A percentile compares a stretch with the other conserved stretches of the same genome.
These are phyloP conservation scores for Euplexia lucipara DNA, from an alignment of 2,888 invertebrate species.

Conservation along the genomic window DNA sequence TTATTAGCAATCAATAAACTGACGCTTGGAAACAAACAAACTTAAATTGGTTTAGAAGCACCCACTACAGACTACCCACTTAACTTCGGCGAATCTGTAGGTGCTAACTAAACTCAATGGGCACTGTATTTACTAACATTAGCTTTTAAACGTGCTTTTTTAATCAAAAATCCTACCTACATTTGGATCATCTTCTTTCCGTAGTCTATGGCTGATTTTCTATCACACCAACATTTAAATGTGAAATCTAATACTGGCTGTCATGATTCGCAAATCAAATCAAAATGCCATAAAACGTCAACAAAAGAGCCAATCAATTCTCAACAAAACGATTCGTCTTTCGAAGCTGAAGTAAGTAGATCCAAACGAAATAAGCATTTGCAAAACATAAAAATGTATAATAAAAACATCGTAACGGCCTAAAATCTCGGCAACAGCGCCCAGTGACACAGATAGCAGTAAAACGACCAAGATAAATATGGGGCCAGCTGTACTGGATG, in stretches of 20 bases:
- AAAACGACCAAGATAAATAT: conserved; percentile 73
- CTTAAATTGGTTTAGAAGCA: conserved; percentile 42
- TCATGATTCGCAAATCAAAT: conserved; percentile 36
- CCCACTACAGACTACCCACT: not conserved
- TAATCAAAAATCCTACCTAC: not conserved
- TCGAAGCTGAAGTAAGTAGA: conserved; percentile 44
- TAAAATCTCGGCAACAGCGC: conserved; percentile 57
- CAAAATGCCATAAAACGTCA: conserved; percentile 28
- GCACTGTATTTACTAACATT: not conserved
- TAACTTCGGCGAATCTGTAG: conserved; percentile 13
- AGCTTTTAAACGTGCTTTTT: not conserved
- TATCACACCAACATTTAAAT: conserved; percentile 1
- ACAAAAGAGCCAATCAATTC: conserved; percentile 53
- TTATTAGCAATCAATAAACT: conserved; percentile 42
- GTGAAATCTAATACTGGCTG: conserved; percentile 2
- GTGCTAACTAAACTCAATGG: not conserved
- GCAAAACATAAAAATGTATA: conserved; percentile 59
- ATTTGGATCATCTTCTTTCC: not conserved
- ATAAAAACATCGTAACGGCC: conserved; percentile 63
- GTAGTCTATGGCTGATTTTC: not conserved
- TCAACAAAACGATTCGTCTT: conserved; percentile 41
- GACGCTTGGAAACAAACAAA: conserved; percentile 39
- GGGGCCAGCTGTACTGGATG: conserved; percentile 29
- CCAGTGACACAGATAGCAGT: conserved; percentile 70
- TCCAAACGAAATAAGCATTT: conserved; percentile 57